Evolutionary conservation across 2,113 vertebrate genomes (phyloP).

Genomic region (Pipra filicauda): DNA sequence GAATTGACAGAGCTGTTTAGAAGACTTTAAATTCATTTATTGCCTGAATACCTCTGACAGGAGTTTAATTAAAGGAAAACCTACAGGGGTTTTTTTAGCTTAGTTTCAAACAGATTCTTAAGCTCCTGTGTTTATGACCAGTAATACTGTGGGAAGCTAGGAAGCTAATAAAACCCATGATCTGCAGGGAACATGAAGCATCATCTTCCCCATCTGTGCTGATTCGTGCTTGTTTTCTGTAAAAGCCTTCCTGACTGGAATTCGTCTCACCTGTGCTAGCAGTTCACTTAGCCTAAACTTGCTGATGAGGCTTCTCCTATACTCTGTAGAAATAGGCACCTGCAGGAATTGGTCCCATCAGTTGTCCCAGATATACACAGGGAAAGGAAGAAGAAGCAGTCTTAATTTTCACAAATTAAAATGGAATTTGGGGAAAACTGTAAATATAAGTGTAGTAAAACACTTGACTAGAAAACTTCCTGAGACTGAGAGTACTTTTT

Average conservation of each 20-base stretch:
- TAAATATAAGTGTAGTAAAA: not conserved
- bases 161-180: not conserved
- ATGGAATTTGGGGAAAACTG: not conserved
- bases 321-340: not conserved
- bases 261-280: not conserved
- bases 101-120: conserved; percentile 4
- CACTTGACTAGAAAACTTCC: not conserved
- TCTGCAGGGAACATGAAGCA: not conserved
- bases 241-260: not conserved
- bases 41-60: conserved; percentile 14
- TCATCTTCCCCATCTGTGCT: not conserved
- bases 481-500: not conserved
- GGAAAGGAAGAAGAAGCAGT: not conserved
- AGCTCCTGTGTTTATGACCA: not conserved
- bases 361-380: not conserved
- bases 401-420: not conserved
- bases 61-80: conserved; percentile 22
- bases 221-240: not conserved
- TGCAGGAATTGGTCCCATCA: not conserved
- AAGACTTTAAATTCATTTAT: conserved; percentile 12
- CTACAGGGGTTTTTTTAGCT: not conserved
- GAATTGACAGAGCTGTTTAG: not conserved
- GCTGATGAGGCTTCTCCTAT: not conserved
- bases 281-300: not conserved
- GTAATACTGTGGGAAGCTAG: not conserved